A percentile compares a stretch with the other conserved stretches of the same genome.
Evolutionary conservation across 92 coral and sea anemone species (phyloP).

Genomic region (Nematostella vectensis): DNA sequence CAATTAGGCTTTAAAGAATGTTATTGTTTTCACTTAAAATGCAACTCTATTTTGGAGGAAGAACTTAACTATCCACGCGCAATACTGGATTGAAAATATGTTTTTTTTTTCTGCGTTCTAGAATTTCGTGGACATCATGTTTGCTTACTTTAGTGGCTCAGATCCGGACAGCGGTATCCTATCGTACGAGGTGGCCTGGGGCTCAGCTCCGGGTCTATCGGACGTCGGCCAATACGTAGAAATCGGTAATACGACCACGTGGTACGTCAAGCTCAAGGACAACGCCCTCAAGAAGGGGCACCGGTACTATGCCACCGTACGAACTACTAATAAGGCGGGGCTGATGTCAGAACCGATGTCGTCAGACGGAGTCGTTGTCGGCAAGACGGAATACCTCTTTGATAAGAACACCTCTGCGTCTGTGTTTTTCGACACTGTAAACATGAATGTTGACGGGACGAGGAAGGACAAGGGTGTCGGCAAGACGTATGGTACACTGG

Average conservation of each 20-base stretch:
- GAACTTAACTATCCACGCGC: too few relatives aligned
- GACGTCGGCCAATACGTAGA: slow-evolving; percentile 73
- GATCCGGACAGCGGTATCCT: slow-evolving; percentile 86
- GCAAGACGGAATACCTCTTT: slow-evolving; percentile 87
- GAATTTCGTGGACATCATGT: slow-evolving; percentile 77
- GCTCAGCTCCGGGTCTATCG: slow-evolving; percentile 69
- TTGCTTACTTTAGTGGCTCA: slow-evolving; percentile 69
- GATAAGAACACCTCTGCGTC: slow-evolving; percentile 70
- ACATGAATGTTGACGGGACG: slow-evolving; percentile 53
- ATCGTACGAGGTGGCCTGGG: slow-evolving; percentile 98
- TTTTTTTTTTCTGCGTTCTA: too few relatives aligned
- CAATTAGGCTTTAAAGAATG: too few relatives aligned
- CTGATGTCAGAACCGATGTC: slow-evolving; percentile 64
- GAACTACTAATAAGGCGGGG: slow-evolving; percentile 90
- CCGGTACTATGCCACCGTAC: slow-evolving; percentile 75
- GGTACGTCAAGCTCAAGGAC: slow-evolving; percentile 84
- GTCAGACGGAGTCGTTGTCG: slow-evolving; percentile 87
- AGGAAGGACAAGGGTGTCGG: slow-evolving; percentile 77
- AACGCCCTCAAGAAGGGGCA: slow-evolving; percentile 46
- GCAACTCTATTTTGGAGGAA: too few relatives aligned
- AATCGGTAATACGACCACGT: slow-evolving; percentile 79
- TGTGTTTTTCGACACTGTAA: slow-evolving; percentile 84
- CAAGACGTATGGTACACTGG: slow-evolving; percentile 74
- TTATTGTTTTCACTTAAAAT: too few relatives aligned
- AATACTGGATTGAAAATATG: too few relatives aligned